phyloP scores from a whole-genome alignment of 2,113 vertebrate species.

The Amblyornis subalaris region DNA sequence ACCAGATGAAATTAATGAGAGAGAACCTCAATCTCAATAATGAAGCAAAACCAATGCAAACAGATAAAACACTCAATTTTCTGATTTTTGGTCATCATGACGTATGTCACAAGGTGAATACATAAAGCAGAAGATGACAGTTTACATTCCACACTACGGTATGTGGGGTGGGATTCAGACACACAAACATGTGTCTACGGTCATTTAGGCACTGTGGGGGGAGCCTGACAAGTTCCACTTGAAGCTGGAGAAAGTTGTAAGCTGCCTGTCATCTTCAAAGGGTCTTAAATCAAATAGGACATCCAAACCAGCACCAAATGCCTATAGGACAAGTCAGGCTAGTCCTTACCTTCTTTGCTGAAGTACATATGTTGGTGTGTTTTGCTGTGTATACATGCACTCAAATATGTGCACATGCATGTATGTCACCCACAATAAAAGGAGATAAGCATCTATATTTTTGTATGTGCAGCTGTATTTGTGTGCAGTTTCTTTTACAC shows the following conservation, averaged over 20 bases:
- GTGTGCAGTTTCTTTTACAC: not conserved
- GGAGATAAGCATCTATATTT: not conserved
- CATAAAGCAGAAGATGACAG: not conserved
- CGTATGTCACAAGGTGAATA: not conserved
- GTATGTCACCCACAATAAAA: not conserved
- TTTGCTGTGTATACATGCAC: not conserved
- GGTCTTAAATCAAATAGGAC: not conserved
- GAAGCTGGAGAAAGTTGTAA: not conserved
- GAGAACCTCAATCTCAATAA: not conserved
- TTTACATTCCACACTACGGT: not conserved
- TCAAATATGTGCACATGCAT: rapidly evolving
- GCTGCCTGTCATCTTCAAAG: not conserved
- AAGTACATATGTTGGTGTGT: not conserved
- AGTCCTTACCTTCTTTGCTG: not conserved
- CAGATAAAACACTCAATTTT: rapidly evolving
- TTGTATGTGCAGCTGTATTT: no score
- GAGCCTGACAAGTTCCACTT: not conserved
- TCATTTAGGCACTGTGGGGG: not conserved
- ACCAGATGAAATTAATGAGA: not conserved
- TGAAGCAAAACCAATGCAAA: not conserved
- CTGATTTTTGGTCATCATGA: not conserved
- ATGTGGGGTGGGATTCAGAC: not conserved
- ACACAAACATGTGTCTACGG: not conserved
- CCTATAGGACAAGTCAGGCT: not conserved
- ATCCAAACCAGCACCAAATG: not conserved